Evolutionary conservation across 2,797 vertebrate species (phyloP).

Genomic region (Anniella stebbinsi): DNA sequence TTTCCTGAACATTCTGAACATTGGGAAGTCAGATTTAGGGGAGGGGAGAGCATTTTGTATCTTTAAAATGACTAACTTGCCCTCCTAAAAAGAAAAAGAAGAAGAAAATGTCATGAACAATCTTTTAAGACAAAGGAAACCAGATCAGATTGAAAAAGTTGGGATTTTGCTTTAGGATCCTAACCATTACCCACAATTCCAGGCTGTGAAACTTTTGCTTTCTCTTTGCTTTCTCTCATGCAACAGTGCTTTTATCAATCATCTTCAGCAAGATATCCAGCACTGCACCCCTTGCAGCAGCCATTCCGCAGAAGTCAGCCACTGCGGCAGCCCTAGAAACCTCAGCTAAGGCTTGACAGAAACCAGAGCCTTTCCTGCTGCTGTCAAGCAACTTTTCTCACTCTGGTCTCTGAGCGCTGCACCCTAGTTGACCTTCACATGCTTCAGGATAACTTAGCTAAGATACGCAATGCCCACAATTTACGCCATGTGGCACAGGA

Average conservation of each 20-base stretch:
- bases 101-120: neutral
- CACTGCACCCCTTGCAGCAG: neutral
- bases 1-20: neutral
- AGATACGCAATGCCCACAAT: neutral
- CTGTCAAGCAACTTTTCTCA: conserved; percentile 36
- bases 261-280: neutral
- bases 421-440: conserved; percentile 26
- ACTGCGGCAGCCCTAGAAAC: neutral
- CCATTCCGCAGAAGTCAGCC: neutral
- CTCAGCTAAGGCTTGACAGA: conserved; percentile 15
- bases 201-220: neutral
- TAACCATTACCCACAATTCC: neutral
- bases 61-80: neutral
- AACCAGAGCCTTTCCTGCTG: conserved; percentile 22
- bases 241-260: neutral
- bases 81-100: too few relatives aligned
- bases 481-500: conserved; percentile 9
- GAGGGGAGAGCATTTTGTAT: neutral
- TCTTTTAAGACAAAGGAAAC: neutral
- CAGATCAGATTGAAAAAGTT: neutral
- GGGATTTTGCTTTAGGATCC: neutral
- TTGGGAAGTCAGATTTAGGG: neutral
- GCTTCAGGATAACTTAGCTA: conserved; percentile 28
- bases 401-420: conserved; percentile 26
- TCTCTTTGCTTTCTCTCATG: neutral